Percentiles rank a stretch among this genome's conserved stretches.
phyloP scores from a whole-genome alignment of 2,113 vertebrate genomes.

The Aegotheles bennettii region DNA sequence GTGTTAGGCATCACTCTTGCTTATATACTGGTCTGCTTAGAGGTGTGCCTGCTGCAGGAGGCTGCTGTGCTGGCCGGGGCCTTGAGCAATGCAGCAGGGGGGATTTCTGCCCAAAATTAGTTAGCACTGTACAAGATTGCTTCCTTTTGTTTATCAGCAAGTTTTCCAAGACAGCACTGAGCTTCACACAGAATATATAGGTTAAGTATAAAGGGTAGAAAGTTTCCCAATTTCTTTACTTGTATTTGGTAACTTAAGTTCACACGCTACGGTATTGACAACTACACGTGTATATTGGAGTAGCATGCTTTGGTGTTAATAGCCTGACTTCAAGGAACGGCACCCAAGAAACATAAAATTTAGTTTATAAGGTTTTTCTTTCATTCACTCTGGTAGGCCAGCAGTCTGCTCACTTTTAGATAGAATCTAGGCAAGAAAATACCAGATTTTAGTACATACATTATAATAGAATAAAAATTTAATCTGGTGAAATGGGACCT shows the following conservation, averaged over 20 bases:
- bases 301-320: background rate
- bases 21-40: background rate
- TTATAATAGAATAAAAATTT: background rate
- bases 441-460: background rate
- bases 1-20: background rate
- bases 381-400: background rate
- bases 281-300: background rate
- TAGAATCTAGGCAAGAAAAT: background rate
- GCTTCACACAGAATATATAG: background rate
- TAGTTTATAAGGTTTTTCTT: background rate
- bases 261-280: background rate
- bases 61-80: background rate
- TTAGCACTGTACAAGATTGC: background rate
- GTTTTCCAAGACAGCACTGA: background rate
- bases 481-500: background rate
- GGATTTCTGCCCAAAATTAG: background rate
- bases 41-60: background rate
- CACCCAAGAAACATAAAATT: background rate
- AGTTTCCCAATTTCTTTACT: background rate
- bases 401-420: background rate
- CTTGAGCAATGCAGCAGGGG: background rate
- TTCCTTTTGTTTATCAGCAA: background rate
- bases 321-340: background rate
- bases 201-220: background rate
- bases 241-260: background rate